Conservation (phyloP, 2,888 invertebrate genomes). For the Drosophila anomalata region DNA sequence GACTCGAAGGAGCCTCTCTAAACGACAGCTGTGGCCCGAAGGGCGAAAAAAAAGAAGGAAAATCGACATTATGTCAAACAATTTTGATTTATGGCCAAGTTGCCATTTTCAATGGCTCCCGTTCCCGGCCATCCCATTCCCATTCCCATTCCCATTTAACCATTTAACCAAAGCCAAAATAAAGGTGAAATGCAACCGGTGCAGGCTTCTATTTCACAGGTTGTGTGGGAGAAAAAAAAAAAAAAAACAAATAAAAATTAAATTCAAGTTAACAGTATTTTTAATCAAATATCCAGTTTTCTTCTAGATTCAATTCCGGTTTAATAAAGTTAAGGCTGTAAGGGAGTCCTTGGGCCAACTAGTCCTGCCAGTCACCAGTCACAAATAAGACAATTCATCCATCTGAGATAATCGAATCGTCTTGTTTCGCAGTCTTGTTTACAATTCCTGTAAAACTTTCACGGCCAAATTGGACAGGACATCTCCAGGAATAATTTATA, state of each 20-base stretch:
- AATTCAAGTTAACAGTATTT: no score
- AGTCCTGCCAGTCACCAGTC: constrained; percentile 1
- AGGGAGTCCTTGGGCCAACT: neutral
- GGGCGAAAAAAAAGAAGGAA: constrained; percentile 32
- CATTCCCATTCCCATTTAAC: neutral
- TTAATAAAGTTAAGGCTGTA: constrained; percentile 51
- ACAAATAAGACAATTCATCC: constrained; percentile 80
- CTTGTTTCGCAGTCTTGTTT: constrained; percentile 56
- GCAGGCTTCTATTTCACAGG: neutral
- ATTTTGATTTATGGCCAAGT: constrained; percentile 63
- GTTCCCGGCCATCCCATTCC: neutral
- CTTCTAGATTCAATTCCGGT: constrained; percentile 52
- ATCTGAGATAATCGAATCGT: constrained; percentile 74
- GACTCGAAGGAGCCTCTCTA: constrained; percentile 5
- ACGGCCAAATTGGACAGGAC: neutral
- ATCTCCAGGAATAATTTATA: neutral
- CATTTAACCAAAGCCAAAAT: constrained; percentile 39
- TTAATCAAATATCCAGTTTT: neutral
- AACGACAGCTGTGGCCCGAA: constrained; percentile 58
- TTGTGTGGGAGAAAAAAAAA: no score
- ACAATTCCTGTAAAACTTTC: constrained; percentile 50
- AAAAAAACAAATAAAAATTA: no score
- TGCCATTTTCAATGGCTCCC: constrained; percentile 31
- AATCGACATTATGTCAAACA: constrained; percentile 69
- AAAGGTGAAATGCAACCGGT: constrained; percentile 17